Percentiles rank a stretch among this genome's conserved stretches.
Conservation (phyloP, 1,140 invertebrate species). For the Drosophila willistoni region DNA sequence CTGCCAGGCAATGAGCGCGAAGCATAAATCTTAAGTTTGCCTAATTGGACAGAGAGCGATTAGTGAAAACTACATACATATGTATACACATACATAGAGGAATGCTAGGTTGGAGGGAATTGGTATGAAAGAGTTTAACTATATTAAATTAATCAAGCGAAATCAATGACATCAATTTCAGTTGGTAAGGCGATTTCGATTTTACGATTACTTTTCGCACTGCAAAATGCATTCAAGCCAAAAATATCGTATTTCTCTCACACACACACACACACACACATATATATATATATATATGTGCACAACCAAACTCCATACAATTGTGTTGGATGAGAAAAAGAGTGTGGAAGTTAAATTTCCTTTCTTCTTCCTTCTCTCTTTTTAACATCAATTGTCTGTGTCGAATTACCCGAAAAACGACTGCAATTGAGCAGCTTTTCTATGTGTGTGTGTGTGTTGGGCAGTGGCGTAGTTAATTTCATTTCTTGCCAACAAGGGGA, state of each 20-base stretch:
- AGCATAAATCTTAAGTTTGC: conserved; percentile 33
- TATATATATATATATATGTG: conserved; percentile 15
- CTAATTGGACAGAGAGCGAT: conserved; percentile 46
- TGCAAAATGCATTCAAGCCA: conserved; percentile 65
- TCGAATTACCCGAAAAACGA: conserved; percentile 44
- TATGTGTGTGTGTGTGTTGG: background rate
- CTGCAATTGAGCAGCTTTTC: conserved; percentile 38
- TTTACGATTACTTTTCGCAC: conserved; percentile 46
- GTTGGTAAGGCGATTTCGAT: conserved; percentile 52
- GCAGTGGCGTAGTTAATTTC: background rate
- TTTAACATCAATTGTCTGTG: conserved; percentile 7
- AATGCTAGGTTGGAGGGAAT: background rate
- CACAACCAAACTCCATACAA: background rate
- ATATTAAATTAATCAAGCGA: conserved; percentile 36
- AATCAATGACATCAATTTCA: conserved; percentile 50
- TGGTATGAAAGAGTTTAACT: conserved; percentile 14
- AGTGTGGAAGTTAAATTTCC: conserved; percentile 29
- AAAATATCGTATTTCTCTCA: conserved; percentile 72
- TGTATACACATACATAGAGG: too few species aligned
- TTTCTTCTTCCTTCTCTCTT: conserved; percentile 22
- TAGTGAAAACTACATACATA: background rate
- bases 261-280: conserved; percentile 22
- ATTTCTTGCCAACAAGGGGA: too few species aligned
- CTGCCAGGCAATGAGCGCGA: conserved; percentile 6
- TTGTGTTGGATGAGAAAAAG: background rate